A percentile compares a stretch with the other conserved stretches of the same genome.
Evolutionary conservation across 2,888 invertebrate species (phyloP).

Genomic region (Zygothrica quintamaculata): DNA sequence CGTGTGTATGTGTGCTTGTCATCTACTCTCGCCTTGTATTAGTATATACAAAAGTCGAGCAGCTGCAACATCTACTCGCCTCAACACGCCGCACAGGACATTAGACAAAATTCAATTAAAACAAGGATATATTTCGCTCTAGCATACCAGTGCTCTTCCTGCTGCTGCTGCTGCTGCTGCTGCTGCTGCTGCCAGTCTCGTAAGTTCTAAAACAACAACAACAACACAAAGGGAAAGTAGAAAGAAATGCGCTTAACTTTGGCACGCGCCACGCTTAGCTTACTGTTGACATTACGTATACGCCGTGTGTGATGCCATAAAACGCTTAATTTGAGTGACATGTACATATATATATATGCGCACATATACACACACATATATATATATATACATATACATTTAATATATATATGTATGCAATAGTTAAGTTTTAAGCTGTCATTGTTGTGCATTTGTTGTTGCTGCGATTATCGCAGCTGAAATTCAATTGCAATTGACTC

Average conservation of each 20-base stretch:
- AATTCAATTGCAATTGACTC: conserved; percentile 74
- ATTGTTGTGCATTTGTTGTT: conserved; percentile 23
- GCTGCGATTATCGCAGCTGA: conserved; percentile 49
- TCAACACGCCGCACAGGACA: conserved; percentile 44
- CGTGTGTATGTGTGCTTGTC: conserved; percentile 10
- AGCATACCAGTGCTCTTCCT: conserved; percentile 37
- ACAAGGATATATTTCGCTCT: conserved; percentile 71
- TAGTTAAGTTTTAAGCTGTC: conserved; percentile 45
- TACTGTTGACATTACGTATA: conserved; percentile 54
- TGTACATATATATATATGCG: conserved; percentile 5
- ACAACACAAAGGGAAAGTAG: not conserved
- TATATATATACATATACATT: not conserved
- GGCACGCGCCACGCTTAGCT: conserved; percentile 44
- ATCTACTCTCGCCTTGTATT: not conserved
- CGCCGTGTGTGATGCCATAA: conserved; percentile 55
- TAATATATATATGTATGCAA: conserved; percentile 28
- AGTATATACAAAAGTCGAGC: conserved; percentile 21
- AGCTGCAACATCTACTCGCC: conserved; percentile 11
- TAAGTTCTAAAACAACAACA: conserved; percentile 35
- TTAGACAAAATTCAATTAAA: conserved; percentile 76
- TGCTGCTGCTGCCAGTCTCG: not conserved
- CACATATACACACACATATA: not conserved
- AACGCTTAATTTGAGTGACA: conserved; percentile 70
- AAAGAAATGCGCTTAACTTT: conserved; percentile 53
- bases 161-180: not conserved